These are phyloP conservation scores for Spinus olivaceus DNA, from an alignment of 2,797 vertebrate species.

Conservation along the genomic window DNA sequence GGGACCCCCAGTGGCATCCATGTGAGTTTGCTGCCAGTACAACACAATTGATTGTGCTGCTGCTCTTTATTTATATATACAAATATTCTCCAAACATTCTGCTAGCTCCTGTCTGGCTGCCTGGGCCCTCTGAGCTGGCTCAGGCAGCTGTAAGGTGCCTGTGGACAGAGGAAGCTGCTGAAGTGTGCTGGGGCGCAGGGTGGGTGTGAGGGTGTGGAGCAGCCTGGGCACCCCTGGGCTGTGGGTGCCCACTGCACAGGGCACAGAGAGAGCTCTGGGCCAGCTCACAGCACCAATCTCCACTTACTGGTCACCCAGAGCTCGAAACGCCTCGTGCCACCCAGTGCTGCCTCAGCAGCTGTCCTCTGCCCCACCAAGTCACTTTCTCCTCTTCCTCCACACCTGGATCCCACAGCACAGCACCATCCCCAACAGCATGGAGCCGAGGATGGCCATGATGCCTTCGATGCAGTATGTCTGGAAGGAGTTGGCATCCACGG, in stretches of 20 bases:
- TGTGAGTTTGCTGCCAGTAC: not conserved
- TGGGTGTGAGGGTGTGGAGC: rapidly evolving
- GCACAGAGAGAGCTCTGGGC: not conserved
- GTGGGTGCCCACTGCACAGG: not conserved
- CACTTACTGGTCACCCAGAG: not conserved
- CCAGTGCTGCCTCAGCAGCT: not conserved
- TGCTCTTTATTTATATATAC: not conserved
- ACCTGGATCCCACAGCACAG: not conserved
- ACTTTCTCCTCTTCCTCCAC: not conserved
- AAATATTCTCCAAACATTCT: not conserved
- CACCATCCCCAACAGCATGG: not conserved
- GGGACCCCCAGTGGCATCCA: not conserved
- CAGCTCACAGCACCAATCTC: not conserved
- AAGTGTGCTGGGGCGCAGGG: rapidly evolving
- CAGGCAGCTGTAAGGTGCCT: not conserved
- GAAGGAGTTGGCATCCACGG: not conserved
- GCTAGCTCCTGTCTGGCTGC: not conserved
- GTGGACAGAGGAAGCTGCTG: not conserved
- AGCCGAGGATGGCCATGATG: not conserved
- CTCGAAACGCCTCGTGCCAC: rapidly evolving
- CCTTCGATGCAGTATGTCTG: not conserved
- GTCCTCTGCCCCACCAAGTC: not conserved
- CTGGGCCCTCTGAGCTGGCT: not conserved
- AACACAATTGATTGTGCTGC: not conserved
- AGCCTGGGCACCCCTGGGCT: rapidly evolving